These are phyloP conservation scores for Orientallactaga bullata DNA, from an alignment of 2,113 vertebrate species.

Conservation along the genomic window DNA sequence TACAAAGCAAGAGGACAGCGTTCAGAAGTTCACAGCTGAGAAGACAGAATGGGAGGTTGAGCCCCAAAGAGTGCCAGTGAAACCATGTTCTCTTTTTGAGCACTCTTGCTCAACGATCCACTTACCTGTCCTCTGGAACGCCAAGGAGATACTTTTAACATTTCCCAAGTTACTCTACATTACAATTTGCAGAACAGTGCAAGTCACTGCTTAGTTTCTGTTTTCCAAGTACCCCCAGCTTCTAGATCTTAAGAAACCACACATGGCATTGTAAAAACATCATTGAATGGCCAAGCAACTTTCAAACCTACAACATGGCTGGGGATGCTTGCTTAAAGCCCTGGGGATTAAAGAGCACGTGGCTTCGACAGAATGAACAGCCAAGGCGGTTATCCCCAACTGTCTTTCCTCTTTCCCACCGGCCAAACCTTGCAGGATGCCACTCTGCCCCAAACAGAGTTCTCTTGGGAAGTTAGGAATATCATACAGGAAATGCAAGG, in stretches of 20 bases:
- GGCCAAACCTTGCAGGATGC: not conserved
- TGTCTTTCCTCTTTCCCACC: not conserved
- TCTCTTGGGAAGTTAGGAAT: not conserved
- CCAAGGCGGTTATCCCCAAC: not conserved
- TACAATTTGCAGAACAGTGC: constrained; percentile 11
- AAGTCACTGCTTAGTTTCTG: not conserved
- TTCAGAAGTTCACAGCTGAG: not conserved
- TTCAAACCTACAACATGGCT: constrained; percentile 64
- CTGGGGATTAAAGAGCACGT: too few relatives aligned
- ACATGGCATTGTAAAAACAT: not conserved
- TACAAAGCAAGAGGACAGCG: constrained; percentile 62
- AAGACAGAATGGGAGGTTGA: not conserved
- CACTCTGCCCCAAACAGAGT: not conserved
- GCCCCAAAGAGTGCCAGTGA: not conserved
- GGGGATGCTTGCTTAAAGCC: constrained; percentile 15
- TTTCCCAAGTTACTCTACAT: constrained; percentile 31
- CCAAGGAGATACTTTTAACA: not conserved
- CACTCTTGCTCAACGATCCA: not conserved
- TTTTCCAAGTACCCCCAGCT: not conserved
- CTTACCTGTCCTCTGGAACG: constrained; percentile 72
- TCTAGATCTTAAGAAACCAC: not conserved
- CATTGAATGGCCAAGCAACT: not conserved
- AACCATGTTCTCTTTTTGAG: not conserved
- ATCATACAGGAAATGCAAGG: not conserved
- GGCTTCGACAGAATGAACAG: not conserved